phyloP scores from a whole-genome alignment of 2,113 vertebrate species.

The Cranoglanis bouderius region DNA sequence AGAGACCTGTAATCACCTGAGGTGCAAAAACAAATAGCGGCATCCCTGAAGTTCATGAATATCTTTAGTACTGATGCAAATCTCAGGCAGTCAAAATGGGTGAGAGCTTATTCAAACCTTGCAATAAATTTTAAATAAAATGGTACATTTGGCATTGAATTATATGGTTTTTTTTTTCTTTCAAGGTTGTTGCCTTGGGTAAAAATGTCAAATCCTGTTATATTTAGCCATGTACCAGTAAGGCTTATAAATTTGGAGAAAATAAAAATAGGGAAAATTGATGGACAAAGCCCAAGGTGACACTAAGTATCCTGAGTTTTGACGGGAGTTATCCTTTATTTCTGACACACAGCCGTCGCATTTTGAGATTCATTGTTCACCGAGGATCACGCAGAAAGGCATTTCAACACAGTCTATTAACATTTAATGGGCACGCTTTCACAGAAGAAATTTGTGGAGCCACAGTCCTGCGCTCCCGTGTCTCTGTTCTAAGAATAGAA shows the following conservation, averaged over 20 bases:
- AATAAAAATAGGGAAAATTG: background rate
- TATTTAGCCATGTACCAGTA: slow-evolving; percentile 10
- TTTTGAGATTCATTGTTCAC: slow-evolving; percentile 48
- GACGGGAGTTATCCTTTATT: background rate
- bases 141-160: background rate
- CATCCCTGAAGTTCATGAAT: background rate
- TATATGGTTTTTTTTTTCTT: background rate
- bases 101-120: background rate
- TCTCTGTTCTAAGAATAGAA: slow-evolving; percentile 77
- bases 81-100: background rate
- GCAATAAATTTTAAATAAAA: background rate
- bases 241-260: background rate
- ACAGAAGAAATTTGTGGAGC: slow-evolving; percentile 75
- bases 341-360: background rate
- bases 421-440: slow-evolving; percentile 75
- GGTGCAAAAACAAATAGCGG: background rate
- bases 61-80: background rate
- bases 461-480: slow-evolving; percentile 67
- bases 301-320: background rate
- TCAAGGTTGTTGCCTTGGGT: slow-evolving; percentile 7
- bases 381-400: slow-evolving; percentile 40
- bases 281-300: slow-evolving; percentile 12
- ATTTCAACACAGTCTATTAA: slow-evolving; percentile 67
- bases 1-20: background rate
- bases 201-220: slow-evolving; percentile 19